A percentile compares a stretch with the other conserved stretches of the same genome.
These are phyloP conservation scores for Parnassius smintheus DNA, from an alignment of 2,888 invertebrate species.

Conservation along the genomic window DNA sequence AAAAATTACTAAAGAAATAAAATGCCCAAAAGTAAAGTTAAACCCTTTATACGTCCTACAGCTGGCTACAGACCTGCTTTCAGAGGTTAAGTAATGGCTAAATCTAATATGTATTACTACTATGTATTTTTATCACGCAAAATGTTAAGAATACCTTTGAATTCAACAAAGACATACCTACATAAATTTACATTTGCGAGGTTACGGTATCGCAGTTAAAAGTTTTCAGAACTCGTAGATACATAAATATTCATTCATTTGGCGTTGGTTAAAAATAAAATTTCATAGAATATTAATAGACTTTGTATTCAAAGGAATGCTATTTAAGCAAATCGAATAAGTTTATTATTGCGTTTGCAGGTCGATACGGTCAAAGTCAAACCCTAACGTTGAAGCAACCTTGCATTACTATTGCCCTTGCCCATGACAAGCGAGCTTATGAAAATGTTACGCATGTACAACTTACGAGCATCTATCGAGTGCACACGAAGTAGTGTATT, in stretches of 20 bases:
- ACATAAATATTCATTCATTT: constrained; percentile 2
- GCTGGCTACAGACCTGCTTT: too few relatives aligned
- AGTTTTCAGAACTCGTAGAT: background rate
- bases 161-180: too few relatives aligned
- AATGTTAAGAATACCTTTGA: too few relatives aligned
- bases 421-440: constrained; percentile 11
- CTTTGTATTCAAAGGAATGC: background rate
- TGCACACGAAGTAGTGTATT: too few relatives aligned
- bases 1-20: too few relatives aligned
- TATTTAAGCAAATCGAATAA: background rate
- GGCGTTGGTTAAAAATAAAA: background rate
- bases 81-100: too few relatives aligned
- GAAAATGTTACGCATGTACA: constrained; percentile 9
- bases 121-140: too few relatives aligned
- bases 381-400: constrained; percentile 46
- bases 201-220: background rate
- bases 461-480: too few relatives aligned
- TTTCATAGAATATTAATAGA: too few relatives aligned
- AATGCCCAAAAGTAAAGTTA: too few relatives aligned
- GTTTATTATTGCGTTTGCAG: constrained; percentile 37
- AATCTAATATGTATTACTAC: too few relatives aligned
- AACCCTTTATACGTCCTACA: too few relatives aligned
- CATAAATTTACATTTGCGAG: background rate
- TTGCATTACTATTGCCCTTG: constrained; percentile 42
- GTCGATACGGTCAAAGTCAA: constrained; percentile 65